A percentile compares a stretch with the other conserved stretches of the same genome.
phyloP scores from a whole-genome alignment of 1,140 invertebrate genomes.

The Heliothis subflexa region DNA sequence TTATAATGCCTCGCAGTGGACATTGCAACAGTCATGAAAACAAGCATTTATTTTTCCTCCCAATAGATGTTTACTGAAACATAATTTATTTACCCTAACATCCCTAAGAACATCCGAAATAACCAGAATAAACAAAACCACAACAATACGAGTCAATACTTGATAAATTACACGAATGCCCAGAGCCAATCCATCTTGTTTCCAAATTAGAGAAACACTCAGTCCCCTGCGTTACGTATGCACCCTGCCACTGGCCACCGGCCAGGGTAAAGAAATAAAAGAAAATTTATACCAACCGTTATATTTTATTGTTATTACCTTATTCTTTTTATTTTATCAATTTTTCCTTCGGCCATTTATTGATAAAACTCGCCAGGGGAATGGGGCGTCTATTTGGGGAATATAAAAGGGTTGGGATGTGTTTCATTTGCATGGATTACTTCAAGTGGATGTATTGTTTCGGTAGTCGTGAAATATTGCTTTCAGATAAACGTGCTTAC shows the following conservation, averaged over 20 bases:
- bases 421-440: constrained; percentile 45
- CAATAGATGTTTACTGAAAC: neutral
- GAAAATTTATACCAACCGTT: constrained; percentile 77
- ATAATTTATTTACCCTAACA: neutral
- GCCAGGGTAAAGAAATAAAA: constrained; percentile 66
- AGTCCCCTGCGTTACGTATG: constrained; percentile 68
- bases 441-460: constrained; percentile 32
- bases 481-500: constrained; percentile 17
- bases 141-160: constrained; percentile 61
- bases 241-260: constrained; percentile 71
- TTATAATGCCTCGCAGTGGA: too few relatives aligned
- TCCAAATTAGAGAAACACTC: constrained; percentile 65
- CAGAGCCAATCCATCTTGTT: constrained; percentile 70
- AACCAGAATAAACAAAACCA: constrained; percentile 51
- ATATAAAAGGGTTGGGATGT: constrained; percentile 40
- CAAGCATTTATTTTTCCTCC: too few relatives aligned
- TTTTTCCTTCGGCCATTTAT: constrained; percentile 64
- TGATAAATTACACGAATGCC: constrained; percentile 69
- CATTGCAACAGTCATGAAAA: too few relatives aligned
- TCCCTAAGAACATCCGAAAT: constrained; percentile 20
- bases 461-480: constrained; percentile 11
- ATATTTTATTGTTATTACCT: constrained; percentile 82
- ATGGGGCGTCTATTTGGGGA: constrained; percentile 43
- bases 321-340: constrained; percentile 75
- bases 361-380: constrained; percentile 70